Conservation (phyloP, 92 coral and sea anemone genomes). For the Epizoanthus scotinus region DNA sequence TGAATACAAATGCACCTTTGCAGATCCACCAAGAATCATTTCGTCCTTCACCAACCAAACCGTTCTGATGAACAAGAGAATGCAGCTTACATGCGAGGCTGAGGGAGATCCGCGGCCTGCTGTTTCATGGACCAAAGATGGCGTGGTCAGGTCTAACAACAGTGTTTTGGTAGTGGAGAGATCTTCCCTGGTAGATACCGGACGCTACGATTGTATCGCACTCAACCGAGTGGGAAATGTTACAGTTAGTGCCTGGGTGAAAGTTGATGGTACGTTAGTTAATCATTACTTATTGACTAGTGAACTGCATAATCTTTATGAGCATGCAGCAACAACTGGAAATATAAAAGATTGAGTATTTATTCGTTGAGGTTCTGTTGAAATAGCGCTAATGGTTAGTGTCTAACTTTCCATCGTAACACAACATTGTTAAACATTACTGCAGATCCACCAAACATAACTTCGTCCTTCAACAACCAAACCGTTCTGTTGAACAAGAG, state of each 20-base stretch:
- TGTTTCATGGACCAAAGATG: constrained; percentile 3
- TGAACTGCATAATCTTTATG: neutral
- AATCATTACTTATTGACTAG: too few species aligned
- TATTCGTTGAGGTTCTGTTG: too few species aligned
- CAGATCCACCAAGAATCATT: neutral
- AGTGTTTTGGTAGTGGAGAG: neutral
- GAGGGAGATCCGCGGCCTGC: neutral
- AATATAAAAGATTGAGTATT: too few species aligned
- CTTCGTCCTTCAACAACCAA: too few species aligned
- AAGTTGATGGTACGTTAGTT: neutral
- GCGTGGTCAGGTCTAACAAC: neutral
- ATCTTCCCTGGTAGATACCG: neutral
- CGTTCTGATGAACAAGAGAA: neutral
- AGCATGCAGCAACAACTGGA: neutral
- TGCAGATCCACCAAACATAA: too few species aligned
- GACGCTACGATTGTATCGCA: neutral
- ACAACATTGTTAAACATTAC: too few species aligned
- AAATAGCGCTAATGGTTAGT: too few species aligned
- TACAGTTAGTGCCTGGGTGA: neutral
- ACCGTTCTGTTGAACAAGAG: neutral
- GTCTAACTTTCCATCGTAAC: too few species aligned
- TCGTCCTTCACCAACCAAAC: neutral
- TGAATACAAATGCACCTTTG: too few species aligned
- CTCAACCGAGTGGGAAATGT: neutral
- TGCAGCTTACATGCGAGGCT: neutral